These are phyloP conservation scores for Leucoraja erinaceus DNA, from an alignment of 2,113 vertebrate species.

Conservation along the genomic window DNA sequence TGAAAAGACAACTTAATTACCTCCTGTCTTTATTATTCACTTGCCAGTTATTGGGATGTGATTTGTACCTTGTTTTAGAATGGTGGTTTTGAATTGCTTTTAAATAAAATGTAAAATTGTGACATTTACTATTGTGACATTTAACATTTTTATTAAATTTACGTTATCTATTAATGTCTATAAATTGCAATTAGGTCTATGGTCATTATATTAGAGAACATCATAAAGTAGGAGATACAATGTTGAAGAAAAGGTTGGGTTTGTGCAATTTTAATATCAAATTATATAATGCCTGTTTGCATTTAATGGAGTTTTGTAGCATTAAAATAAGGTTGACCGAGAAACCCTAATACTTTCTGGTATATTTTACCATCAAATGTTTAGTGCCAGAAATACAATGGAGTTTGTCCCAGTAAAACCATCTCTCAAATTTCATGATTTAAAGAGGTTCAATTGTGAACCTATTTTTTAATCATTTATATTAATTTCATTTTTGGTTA, in stretches of 20 bases:
- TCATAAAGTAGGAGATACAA: too few relatives aligned
- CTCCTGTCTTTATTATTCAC: not conserved
- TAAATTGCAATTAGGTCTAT: not conserved
- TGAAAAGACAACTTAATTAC: conserved; percentile 15
- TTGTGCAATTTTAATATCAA: conserved; percentile 2
- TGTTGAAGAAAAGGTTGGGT: not conserved
- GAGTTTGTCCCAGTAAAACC: too few relatives aligned
- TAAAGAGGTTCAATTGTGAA: not conserved
- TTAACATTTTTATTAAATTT: too few relatives aligned
- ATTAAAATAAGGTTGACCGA: not conserved
- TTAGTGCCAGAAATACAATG: not conserved
- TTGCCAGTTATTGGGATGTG: not conserved
- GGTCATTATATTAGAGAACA: not conserved
- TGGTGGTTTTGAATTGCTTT: not conserved
- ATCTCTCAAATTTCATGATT: not conserved
- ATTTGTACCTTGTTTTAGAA: not conserved
- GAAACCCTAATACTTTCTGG: not conserved
- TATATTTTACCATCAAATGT: not conserved
- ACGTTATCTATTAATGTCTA: too few relatives aligned
- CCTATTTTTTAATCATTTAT: not conserved
- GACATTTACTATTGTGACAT: not conserved
- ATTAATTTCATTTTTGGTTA: not conserved
- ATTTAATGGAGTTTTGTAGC: not conserved
- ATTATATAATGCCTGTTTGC: not conserved
- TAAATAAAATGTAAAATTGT: conserved; percentile 9